These are phyloP conservation scores for Natator depressus DNA, from an alignment of 2,113 vertebrate genomes.

Conservation along the genomic window DNA sequence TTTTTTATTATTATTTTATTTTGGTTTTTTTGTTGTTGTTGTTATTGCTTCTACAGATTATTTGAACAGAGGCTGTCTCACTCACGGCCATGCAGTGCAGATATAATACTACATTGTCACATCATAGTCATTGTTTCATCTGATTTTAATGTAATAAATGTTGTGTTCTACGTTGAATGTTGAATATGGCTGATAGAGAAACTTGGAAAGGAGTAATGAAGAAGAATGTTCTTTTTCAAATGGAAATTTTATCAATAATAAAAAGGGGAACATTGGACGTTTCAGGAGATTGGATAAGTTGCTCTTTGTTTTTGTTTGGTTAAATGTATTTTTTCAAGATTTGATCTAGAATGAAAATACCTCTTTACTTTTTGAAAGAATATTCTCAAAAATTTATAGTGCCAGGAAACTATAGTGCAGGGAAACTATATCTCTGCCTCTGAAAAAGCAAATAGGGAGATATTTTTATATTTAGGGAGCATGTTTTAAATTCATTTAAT, in stretches of 20 bases:
- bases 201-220: not conserved
- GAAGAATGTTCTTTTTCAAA: not conserved
- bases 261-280: not conserved
- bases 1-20: not conserved
- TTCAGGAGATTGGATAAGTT: not conserved
- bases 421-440: not conserved
- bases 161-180: not conserved
- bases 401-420: accelerated
- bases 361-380: not conserved
- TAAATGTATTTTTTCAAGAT: not conserved
- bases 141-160: not conserved
- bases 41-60: not conserved
- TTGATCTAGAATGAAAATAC: not conserved
- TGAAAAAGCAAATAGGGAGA: not conserved
- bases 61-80: not conserved
- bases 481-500: not conserved
- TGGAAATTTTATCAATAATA: not conserved
- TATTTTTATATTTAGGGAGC: no score
- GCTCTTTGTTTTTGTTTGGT: not conserved
- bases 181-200: not conserved
- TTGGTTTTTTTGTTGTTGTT: not conserved
- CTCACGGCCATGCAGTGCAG: not conserved
- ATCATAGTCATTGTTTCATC: not conserved
- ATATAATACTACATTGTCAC: not conserved
- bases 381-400: not conserved